Evolutionary conservation across 2,888 invertebrate species (phyloP).

Genomic region (Phalangium opilio): DNA sequence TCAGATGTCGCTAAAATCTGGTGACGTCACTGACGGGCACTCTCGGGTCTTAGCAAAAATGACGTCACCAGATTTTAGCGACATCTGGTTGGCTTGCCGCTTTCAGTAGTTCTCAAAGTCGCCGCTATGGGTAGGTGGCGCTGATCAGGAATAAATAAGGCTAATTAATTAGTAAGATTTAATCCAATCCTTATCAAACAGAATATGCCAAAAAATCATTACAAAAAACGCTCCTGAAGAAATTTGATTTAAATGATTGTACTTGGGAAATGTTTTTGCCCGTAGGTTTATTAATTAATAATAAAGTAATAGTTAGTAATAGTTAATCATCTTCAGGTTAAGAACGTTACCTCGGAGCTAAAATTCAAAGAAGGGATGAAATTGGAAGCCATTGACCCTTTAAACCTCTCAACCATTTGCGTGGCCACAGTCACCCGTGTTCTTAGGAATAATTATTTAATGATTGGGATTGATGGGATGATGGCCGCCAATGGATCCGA

Average conservation of each 20-base stretch:
- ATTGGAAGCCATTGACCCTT: slow-evolving; percentile 91
- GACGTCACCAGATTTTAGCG: too few species aligned
- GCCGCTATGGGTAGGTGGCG: too few species aligned
- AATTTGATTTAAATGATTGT: slow-evolving; percentile 58
- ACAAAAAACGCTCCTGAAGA: slow-evolving; percentile 40
- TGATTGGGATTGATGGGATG: slow-evolving; percentile 88
- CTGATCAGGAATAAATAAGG: too few species aligned
- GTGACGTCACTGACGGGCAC: too few species aligned
- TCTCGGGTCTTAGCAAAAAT: not conserved
- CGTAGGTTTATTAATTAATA: slow-evolving; percentile 7
- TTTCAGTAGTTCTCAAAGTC: not conserved
- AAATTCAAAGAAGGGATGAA: slow-evolving; percentile 38
- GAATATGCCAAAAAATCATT: slow-evolving; percentile 31
- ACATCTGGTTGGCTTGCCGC: too few species aligned
- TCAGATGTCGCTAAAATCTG: too few species aligned
- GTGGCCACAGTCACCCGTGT: slow-evolving; percentile 92
- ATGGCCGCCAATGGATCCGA: slow-evolving; percentile 53
- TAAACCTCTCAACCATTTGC: slow-evolving; percentile 84
- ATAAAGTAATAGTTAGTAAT: not conserved
- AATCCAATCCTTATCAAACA: too few species aligned
- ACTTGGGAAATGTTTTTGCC: slow-evolving; percentile 55
- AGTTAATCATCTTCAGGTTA: slow-evolving; percentile 6
- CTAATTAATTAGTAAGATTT: too few species aligned
- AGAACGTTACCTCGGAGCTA: slow-evolving; percentile 8
- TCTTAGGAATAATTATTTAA: slow-evolving; percentile 76